Conservation (phyloP, 2,113 vertebrate genomes). For the Xenopus laevis region DNA sequence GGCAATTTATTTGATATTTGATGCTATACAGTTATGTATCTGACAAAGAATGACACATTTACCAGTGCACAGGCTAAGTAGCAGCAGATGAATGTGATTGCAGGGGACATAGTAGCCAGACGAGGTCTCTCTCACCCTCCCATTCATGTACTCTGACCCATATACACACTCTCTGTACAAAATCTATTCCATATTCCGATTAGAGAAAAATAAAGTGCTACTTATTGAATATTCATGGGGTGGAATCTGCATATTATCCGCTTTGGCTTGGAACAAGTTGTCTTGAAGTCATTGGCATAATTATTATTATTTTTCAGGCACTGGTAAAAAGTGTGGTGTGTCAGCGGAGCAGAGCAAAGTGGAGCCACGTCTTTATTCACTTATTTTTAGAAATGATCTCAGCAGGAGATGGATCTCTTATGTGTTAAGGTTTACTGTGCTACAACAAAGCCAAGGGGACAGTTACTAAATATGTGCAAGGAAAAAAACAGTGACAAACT, state of each 20-base stretch:
- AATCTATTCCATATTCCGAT: slow-evolving; percentile 24
- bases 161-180: slow-evolving; percentile 12
- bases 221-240: slow-evolving; percentile 28
- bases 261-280: slow-evolving; percentile 21
- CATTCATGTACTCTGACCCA: slow-evolving; percentile 21
- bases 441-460: not conserved
- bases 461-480: too few species aligned
- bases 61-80: not conserved
- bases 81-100: not conserved
- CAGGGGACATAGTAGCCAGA: slow-evolving; percentile 3
- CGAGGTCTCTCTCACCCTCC: not conserved
- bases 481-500: too few species aligned
- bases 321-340: slow-evolving; percentile 6
- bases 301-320: slow-evolving; percentile 25
- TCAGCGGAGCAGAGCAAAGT: not conserved
- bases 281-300: slow-evolving; percentile 29
- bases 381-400: slow-evolving; percentile 16
- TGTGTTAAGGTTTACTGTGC: not conserved
- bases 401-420: not conserved
- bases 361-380: not conserved
- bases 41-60: not conserved
- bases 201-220: slow-evolving; percentile 1
- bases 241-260: slow-evolving; percentile 22
- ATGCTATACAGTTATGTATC: too few species aligned
- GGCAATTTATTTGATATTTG: too few species aligned